These are phyloP conservation scores for Cliona cf. orientalis DNA, from an alignment of 37 sponge, comb jelly and placozoan genomes.

Conservation along the genomic window DNA sequence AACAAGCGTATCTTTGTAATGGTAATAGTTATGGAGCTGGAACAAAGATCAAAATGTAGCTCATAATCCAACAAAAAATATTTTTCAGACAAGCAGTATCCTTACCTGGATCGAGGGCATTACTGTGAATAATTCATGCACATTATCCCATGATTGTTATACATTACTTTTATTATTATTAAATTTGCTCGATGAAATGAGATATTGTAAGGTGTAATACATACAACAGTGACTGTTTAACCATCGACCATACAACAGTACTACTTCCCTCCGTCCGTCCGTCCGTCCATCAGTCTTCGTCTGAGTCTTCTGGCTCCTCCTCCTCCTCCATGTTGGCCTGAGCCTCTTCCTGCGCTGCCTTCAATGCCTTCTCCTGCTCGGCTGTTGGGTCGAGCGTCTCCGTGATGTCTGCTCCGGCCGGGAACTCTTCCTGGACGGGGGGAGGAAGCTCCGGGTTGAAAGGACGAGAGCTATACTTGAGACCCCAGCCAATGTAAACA, in stretches of 20 bases:
- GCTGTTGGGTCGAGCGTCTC: conserved; percentile 93
- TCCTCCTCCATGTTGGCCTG: conserved; percentile 86
- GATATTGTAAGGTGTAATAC: too few relatives aligned
- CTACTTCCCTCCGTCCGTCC: not conserved
- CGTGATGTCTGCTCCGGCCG: conserved; percentile 82
- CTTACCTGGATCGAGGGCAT: too few relatives aligned
- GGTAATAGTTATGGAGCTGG: too few relatives aligned
- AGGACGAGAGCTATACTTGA: conserved; percentile 89
- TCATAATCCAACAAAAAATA: too few relatives aligned
- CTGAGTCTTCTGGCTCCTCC: conserved; percentile 96
- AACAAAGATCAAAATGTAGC: too few relatives aligned
- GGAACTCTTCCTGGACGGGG: conserved; percentile 90
- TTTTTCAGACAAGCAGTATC: too few relatives aligned
- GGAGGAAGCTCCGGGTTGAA: conserved; percentile 94
- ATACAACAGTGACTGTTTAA: too few relatives aligned
- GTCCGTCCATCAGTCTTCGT: conserved; percentile 90
- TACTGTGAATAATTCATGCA: too few relatives aligned
- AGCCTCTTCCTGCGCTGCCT: conserved; percentile 80
- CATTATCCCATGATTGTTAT: too few relatives aligned
- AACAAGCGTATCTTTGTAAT: too few relatives aligned
- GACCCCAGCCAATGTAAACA: conserved; percentile 97
- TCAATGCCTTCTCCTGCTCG: conserved; percentile 90
- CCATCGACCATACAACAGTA: not conserved
- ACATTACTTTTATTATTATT: too few relatives aligned
- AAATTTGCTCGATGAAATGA: too few relatives aligned